Base-by-base conservation (phyloP, 1,140 invertebrate species). In the Drosophila nigromelanica region DNA sequence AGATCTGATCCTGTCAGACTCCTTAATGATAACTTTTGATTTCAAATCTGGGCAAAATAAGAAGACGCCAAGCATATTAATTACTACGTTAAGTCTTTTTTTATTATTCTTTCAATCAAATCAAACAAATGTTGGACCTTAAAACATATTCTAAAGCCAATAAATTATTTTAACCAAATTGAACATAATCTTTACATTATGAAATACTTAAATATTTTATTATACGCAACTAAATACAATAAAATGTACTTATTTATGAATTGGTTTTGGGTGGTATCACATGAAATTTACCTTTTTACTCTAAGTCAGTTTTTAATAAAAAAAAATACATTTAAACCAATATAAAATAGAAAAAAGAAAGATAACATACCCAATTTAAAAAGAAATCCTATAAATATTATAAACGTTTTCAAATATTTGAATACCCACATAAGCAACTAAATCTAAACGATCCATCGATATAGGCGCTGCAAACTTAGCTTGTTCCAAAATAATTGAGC, bases 81-180 rank as follows among this genome's bases (percentile, higher is more conserved):
- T 62, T 43, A 70, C 51, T 78, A 70, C 56, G 5, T 58, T 76
- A 89, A 85, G 80, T 76, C 73, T 90, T 90, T 90, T 83, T 79
- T 71, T 59, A 68, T 52, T 51, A 73, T 81, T 78, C 63, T 61
- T 51, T 58, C 75, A 83, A 83, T 76, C 63, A 70, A 66, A 30
- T 54, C 54, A 73, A 68, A 66, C 64, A 54, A 78, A 63, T 73
- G 70, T 87, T 83, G 51, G 62, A 79, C 66, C 73, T 78, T 54
- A 8, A 82, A 71, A 73, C 52, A 68, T 69, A 66, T 89, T 89
- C 67, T 74, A 71, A 85, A 77, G 78, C 70, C 82, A 87, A 82
- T 78, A 89, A 89, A 80, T 90, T 80, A 89, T 86, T 90, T 79
- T 86, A 86, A 85, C 76, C 75, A 76, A 90, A 79, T 59, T 61